Base-by-base conservation (phyloP, 2,888 invertebrate genomes). In the Perizoma affinitatum region DNA sequence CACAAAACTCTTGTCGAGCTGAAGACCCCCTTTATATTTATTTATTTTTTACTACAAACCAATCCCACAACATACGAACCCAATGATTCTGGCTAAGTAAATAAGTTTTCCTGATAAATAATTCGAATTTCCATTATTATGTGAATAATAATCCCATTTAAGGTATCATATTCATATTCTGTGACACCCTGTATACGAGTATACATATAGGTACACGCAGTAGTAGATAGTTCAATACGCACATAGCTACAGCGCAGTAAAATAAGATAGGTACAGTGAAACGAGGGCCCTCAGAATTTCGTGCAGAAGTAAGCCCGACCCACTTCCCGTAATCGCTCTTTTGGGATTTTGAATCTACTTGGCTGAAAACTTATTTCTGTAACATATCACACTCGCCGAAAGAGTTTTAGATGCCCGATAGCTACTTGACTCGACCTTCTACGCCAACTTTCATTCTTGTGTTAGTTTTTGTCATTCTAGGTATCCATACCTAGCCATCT, bases 251-350 rank as follows among this genome's bases (percentile, higher is more conserved):
- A 53, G 11, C 47, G 61, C 53, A 53, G 54, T 55, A 64, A 66
- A 66, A 58, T 47, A 50, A 54, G 50, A 57, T 36, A 54, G 56
- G 50, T 64, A 61, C 58, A 58, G 56, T 35, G 59, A 56, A 60
- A 60, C 48, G 55, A 58, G 48, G 53, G 58, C 44, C 63, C 36
- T 65, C 65, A 65, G 70, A 71, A 65, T 69, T 74, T 71, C 58
- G 59, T 63, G 71, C 70, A 68, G 68, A 72, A 73, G 73, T 69
- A 75, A 68, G 72, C 70, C 68, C 67, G 65, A 67, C 65, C 74
- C 73, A 77, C 76, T 79, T 78, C 72, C 73, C 63, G 62, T 70
- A 74, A 76, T 76, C 74, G 71, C 75, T 72, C 79, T 80, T 79
- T 75, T 70, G 79, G 76, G 80, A 78, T 75, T 75, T 74, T 71